phyloP scores from a whole-genome alignment of 2,888 invertebrate species.

The Amblyjoppa proteus region DNA sequence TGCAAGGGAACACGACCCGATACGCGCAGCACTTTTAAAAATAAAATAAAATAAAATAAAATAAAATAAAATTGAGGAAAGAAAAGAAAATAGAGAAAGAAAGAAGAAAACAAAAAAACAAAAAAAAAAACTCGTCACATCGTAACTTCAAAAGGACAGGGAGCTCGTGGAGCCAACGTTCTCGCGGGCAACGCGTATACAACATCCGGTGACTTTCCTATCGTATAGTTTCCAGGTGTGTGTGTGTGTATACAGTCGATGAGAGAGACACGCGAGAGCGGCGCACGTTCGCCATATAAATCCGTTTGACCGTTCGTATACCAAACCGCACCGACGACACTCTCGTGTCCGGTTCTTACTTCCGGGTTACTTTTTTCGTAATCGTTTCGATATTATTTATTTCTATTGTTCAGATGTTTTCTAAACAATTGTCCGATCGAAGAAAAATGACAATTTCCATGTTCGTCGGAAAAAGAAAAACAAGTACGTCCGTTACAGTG shows the following conservation, averaged over 20 bases:
- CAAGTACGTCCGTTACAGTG: no score
- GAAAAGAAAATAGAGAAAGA: background rate
- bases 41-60: conserved; percentile 5
- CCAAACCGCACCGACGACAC: conserved; percentile 11
- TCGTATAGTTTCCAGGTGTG: conserved; percentile 47
- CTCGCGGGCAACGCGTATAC: conserved; percentile 35
- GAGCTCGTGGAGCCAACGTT: conserved; percentile 5
- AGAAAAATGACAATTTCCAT: background rate
- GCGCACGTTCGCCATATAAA: conserved; percentile 65
- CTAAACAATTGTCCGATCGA: background rate
- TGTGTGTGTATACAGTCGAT: background rate
- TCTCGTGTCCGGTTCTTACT: conserved; percentile 66
- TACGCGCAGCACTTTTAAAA: conserved; percentile 1
- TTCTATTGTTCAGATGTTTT: background rate
- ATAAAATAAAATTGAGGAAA: conserved; percentile 1
- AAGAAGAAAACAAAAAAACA: conserved; percentile 11
- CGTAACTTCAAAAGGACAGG: conserved; percentile 58
- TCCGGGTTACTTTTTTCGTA: conserved; percentile 66
- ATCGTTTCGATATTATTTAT: conserved; percentile 25
- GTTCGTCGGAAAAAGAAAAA: background rate
- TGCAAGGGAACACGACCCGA: conserved; percentile 41
- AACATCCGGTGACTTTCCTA: conserved; percentile 67
- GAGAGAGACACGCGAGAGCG: conserved; percentile 25
- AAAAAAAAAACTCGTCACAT: conserved; percentile 47
- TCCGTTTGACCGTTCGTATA: conserved; percentile 52